These are phyloP conservation scores for Prochilodus magdalenae DNA, from an alignment of 2,113 vertebrate genomes.

Conservation along the genomic window DNA sequence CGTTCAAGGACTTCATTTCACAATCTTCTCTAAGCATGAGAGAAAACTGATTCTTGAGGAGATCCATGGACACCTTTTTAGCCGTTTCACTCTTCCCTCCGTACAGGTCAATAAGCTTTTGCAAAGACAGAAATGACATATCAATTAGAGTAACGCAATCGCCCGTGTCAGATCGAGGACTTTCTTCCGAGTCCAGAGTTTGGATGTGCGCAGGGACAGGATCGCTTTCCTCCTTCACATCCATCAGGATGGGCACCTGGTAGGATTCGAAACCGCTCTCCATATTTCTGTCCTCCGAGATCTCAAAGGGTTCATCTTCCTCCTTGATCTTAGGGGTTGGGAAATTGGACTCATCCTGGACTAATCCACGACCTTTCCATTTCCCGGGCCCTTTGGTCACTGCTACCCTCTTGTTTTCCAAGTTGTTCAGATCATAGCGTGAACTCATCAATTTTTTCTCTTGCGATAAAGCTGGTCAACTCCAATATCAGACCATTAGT, in stretches of 20 bases:
- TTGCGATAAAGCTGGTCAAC: slow-evolving; percentile 69
- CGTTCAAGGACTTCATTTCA: slow-evolving; percentile 68
- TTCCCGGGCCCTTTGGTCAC: not conserved
- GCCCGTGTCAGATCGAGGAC: slow-evolving; percentile 20
- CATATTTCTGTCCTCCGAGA: slow-evolving; percentile 18
- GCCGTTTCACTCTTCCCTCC: slow-evolving; percentile 57
- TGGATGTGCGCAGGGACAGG: not conserved
- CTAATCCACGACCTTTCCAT: slow-evolving; percentile 54
- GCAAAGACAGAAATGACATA: slow-evolving; percentile 70
- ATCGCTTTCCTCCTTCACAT: slow-evolving; percentile 32
- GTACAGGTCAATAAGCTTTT: slow-evolving; percentile 70
- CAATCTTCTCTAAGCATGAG: slow-evolving; percentile 69
- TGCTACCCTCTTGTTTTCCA: slow-evolving; percentile 31
- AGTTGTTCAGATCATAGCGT: slow-evolving; percentile 34
- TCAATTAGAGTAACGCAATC: slow-evolving; percentile 72
- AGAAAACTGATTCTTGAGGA: slow-evolving; percentile 74
- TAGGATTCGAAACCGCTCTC: slow-evolving; percentile 3
- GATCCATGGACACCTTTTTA: slow-evolving; percentile 67
- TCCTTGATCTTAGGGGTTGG: slow-evolving; percentile 52
- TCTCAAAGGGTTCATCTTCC: slow-evolving; percentile 52
- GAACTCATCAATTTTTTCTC: slow-evolving; percentile 76
- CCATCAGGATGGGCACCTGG: not conserved
- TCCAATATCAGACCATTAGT: slow-evolving; percentile 79
- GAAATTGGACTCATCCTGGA: slow-evolving; percentile 31
- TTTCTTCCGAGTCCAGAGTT: not conserved